phyloP scores from a whole-genome alignment of 2,888 invertebrate species.

The Rosalia funebris region DNA sequence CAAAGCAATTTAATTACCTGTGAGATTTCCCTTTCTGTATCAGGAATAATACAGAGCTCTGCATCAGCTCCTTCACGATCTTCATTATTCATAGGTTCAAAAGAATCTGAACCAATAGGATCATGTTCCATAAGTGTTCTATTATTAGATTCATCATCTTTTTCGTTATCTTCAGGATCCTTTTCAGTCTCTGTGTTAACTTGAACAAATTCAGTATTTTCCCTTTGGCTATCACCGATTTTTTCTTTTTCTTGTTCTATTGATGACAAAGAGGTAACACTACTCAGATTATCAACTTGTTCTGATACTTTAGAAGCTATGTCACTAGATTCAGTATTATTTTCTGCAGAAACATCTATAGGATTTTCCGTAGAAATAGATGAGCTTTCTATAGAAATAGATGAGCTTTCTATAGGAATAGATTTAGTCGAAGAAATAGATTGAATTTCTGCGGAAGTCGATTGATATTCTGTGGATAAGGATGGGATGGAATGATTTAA shows the following conservation, averaged over 20 bases:
- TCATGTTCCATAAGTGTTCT: constrained; percentile 37
- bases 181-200: constrained; percentile 49
- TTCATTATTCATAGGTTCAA: constrained; percentile 49
- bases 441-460: too few species aligned
- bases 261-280: background rate
- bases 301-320: background rate
- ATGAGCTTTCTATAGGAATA: too few species aligned
- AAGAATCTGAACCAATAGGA: constrained; percentile 50
- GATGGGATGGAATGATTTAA: too few species aligned
- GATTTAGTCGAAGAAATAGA: too few species aligned
- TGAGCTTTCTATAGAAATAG: too few species aligned
- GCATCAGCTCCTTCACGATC: constrained; percentile 70
- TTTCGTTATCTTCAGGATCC: constrained; percentile 45
- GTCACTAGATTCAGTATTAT: constrained; percentile 23
- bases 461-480: too few species aligned
- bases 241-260: constrained; percentile 17
- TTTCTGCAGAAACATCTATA: background rate
- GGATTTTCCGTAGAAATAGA: constrained; percentile 46
- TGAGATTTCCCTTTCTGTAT: constrained; percentile 74
- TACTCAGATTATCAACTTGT: background rate
- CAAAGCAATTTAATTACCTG: constrained; percentile 61
- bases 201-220: constrained; percentile 51
- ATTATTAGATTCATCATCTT: constrained; percentile 30
- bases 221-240: constrained; percentile 40
- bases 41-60: constrained; percentile 75